Conservation (phyloP, 2,797 vertebrate genomes). For the Zenarchopterus dispar region DNA sequence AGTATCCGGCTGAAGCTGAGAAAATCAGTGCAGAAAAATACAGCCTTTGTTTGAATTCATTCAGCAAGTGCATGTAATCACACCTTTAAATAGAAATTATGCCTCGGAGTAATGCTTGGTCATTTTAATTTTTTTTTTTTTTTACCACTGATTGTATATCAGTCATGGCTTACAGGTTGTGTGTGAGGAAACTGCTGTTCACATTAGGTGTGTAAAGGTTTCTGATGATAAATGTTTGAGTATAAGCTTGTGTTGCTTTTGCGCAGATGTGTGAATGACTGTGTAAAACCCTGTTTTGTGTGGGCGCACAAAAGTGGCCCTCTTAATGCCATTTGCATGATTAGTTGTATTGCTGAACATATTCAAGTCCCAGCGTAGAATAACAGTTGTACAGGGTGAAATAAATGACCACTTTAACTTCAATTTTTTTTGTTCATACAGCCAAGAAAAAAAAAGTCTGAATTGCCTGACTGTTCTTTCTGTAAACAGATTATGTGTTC, state of each 20-base stretch:
- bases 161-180: conserved; percentile 60
- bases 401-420: conserved; percentile 33
- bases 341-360: conserved; percentile 64
- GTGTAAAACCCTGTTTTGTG: conserved; percentile 16
- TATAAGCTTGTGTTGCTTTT: conserved; percentile 18
- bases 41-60: conserved; percentile 68
- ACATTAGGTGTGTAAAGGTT: conserved; percentile 56
- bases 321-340: conserved; percentile 72
- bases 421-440: conserved; percentile 12
- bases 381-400: conserved; percentile 45
- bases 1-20: conserved; percentile 39
- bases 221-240: conserved; percentile 24
- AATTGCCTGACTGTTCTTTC: conserved; percentile 6
- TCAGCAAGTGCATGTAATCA: conserved; percentile 72
- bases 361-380: conserved; percentile 44
- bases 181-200: conserved; percentile 58
- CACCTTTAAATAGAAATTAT: conserved; percentile 80
- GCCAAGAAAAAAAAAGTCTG: neutral
- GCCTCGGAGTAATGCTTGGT: conserved; percentile 64
- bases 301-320: conserved; percentile 52
- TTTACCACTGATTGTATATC: conserved; percentile 75
- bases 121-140: too few relatives aligned
- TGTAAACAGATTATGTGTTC: conserved; percentile 26
- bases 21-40: conserved; percentile 55
- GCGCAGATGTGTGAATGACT: conserved; percentile 1